Evolutionary conservation across 2,797 vertebrate species (phyloP).

Genomic region (Chaunax sp.): DNA sequence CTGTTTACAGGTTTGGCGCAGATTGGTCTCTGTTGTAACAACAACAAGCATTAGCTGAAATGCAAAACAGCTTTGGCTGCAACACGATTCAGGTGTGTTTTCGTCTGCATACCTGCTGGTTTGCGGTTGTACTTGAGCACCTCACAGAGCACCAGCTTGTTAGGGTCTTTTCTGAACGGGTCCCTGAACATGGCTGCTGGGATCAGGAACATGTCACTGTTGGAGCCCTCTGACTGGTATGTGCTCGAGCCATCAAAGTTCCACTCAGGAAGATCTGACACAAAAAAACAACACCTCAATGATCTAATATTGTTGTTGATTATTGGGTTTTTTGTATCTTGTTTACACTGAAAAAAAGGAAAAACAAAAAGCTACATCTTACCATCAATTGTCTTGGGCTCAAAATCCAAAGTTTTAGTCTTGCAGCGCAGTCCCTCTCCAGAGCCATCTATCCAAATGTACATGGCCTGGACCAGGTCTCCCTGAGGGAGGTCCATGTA

Average conservation of each 20-base stretch:
- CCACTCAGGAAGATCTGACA: slow-evolving; percentile 93
- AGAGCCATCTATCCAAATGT: slow-evolving; percentile 95
- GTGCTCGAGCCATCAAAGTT: slow-evolving; percentile 98
- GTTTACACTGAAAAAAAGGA: too few species aligned
- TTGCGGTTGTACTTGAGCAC: slow-evolving; percentile 95
- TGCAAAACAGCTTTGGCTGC: rapidly evolving
- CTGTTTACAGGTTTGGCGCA: slow-evolving; percentile 86
- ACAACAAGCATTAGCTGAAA: neutral
- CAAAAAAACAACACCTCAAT: slow-evolving; percentile 1
- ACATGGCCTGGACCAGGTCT: slow-evolving; percentile 92
- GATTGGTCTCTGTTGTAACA: slow-evolving; percentile 87
- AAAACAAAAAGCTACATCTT: slow-evolving; percentile 38
- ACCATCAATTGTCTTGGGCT: slow-evolving; percentile 93
- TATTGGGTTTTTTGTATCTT: too few species aligned
- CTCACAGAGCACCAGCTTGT: slow-evolving; percentile 95
- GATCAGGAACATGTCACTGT: slow-evolving; percentile 96
- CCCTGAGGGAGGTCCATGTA: slow-evolving; percentile 94
- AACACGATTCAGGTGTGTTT: rapidly evolving
- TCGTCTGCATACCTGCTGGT: slow-evolving; percentile 83
- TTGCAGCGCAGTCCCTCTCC: slow-evolving; percentile 95
- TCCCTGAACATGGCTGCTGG: slow-evolving; percentile 94
- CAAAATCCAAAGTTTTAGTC: slow-evolving; percentile 91
- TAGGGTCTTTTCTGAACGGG: slow-evolving; percentile 95
- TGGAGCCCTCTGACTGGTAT: slow-evolving; percentile 93
- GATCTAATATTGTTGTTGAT: too few species aligned